Percentiles rank a stretch among this genome's conserved stretches.
These are phyloP conservation scores for Spea hammondii DNA, from an alignment of 2,797 vertebrate genomes.

Conservation along the genomic window DNA sequence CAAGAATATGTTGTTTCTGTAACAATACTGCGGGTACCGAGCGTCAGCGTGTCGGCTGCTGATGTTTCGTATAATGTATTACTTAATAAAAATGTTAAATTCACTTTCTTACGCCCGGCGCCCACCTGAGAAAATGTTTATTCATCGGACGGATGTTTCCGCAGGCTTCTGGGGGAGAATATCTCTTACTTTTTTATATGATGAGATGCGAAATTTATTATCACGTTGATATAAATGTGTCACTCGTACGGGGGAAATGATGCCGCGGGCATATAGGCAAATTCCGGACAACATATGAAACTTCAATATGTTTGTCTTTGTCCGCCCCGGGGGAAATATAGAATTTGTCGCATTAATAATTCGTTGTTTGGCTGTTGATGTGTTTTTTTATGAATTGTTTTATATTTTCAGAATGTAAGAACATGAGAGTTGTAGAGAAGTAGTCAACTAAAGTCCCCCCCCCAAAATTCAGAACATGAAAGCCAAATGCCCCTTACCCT, in stretches of 20 bases:
- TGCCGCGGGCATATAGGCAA: background rate
- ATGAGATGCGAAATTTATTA: background rate
- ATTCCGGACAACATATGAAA: background rate
- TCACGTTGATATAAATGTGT: background rate
- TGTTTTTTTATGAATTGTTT: no score
- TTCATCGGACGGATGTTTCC: conserved; percentile 11
- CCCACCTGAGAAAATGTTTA: conserved; percentile 22
- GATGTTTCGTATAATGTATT: conserved; percentile 29
- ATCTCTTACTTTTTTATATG: background rate
- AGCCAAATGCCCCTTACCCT: no score
- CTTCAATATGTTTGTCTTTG: background rate
- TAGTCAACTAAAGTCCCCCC: no score
- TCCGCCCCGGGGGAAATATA: background rate
- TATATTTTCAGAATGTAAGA: no score
- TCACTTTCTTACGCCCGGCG: background rate
- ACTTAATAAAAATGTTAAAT: conserved; percentile 24
- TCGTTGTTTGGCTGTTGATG: no score
- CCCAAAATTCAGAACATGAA: no score
- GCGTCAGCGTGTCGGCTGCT: conserved; percentile 7
- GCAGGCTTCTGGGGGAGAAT: background rate
- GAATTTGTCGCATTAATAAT: background rate
- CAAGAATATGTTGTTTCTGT: conserved; percentile 17
- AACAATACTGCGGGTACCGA: conserved; percentile 39
- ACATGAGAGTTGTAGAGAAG: no score
- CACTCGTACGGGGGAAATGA: background rate